Evolutionary conservation across 1,140 invertebrate genomes (phyloP).

Genomic region (Dendrolimus kikuchii): DNA sequence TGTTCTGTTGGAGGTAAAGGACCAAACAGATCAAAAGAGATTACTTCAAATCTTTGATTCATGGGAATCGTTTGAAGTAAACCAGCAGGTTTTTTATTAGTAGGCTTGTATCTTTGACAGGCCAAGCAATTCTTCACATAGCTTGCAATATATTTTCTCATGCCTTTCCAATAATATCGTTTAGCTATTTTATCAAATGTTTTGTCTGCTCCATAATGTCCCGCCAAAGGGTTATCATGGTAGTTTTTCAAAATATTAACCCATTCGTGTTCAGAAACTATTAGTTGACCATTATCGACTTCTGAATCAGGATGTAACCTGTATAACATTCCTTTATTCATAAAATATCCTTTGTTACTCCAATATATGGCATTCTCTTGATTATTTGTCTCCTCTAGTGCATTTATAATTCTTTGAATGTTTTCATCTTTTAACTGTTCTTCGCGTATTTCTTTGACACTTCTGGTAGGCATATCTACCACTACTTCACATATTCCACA

Average conservation of each 20-base stretch:
- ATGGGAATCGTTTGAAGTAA: slow-evolving; percentile 17
- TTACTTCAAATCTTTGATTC: slow-evolving; percentile 27
- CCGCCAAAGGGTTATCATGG: slow-evolving; percentile 15
- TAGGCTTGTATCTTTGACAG: slow-evolving; percentile 33
- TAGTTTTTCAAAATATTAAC: slow-evolving; percentile 10
- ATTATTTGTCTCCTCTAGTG: neutral
- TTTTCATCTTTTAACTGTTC: slow-evolving; percentile 27
- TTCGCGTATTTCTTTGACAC: slow-evolving; percentile 15
- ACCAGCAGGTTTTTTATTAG: slow-evolving; percentile 29
- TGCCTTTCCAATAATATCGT: slow-evolving; percentile 34
- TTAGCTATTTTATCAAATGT: slow-evolving; percentile 20
- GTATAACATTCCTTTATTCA: slow-evolving; percentile 20
- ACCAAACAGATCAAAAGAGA: slow-evolving; percentile 35
- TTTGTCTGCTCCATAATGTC: slow-evolving; percentile 22
- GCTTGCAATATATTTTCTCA: slow-evolving; percentile 22
- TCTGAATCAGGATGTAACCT: slow-evolving; percentile 8
- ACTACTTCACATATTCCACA: slow-evolving; percentile 21
- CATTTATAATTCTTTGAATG: slow-evolving; percentile 24
- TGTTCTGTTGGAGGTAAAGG: slow-evolving; percentile 20
- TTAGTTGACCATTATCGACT: slow-evolving; percentile 11
- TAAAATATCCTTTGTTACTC: slow-evolving; percentile 16
- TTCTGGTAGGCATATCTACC: slow-evolving; percentile 21
- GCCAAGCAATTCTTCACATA: slow-evolving; percentile 21
- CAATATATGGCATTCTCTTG: slow-evolving; percentile 10
- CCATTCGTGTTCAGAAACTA: slow-evolving; percentile 13